These are phyloP conservation scores for Garrulus glandarius DNA, from an alignment of 2,797 vertebrate genomes.

Conservation along the genomic window DNA sequence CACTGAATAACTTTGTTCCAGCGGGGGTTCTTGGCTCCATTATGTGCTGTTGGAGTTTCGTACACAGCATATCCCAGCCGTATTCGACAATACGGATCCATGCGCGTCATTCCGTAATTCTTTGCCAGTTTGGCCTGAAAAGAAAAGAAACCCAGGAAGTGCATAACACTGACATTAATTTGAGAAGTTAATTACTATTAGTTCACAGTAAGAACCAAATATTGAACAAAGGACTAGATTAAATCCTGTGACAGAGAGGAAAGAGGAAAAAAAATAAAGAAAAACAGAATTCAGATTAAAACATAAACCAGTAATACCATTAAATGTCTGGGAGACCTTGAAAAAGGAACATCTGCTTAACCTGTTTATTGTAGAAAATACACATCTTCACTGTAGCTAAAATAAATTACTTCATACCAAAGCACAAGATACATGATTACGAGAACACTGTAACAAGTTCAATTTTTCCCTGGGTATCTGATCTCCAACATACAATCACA, in stretches of 20 bases:
- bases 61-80: constrained; percentile 94
- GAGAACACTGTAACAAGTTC: background rate
- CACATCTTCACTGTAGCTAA: background rate
- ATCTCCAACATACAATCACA: background rate
- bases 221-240: background rate
- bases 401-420: background rate
- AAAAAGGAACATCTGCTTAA: background rate
- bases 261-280: background rate
- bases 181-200: background rate
- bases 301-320: background rate
- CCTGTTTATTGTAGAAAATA: background rate
- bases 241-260: background rate
- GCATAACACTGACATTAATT: background rate
- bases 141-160: background rate
- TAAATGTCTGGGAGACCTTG: background rate
- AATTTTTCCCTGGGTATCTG: background rate
- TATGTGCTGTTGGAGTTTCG: constrained; percentile 95
- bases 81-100: constrained; percentile 95
- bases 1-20: constrained; percentile 99
- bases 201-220: background rate
- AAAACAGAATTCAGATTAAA: background rate
- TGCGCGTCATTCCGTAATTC: constrained; percentile 97
- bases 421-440: background rate
- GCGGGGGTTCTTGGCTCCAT: constrained; percentile 95
- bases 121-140: constrained; percentile 93